Conservation (phyloP, 1,140 invertebrate genomes). For the Atta cephalotes region DNA sequence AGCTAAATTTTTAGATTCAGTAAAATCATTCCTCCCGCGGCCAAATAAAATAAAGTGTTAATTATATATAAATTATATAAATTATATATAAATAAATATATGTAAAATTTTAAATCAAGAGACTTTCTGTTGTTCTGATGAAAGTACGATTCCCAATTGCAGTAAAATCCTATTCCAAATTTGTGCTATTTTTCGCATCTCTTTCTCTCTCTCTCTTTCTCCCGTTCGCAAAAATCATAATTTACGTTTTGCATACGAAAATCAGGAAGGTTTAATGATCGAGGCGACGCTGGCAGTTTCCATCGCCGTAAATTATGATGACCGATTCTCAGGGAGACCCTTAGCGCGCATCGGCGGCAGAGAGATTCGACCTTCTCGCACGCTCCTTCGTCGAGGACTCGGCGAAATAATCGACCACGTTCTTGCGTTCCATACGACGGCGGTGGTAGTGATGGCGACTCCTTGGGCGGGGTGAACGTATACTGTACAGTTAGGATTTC, state of each 20-base stretch:
- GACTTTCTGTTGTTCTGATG: not conserved
- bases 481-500: conserved; percentile 82
- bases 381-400: conserved; percentile 65
- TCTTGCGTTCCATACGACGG: conserved; percentile 65
- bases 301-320: conserved; percentile 65
- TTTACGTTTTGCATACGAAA: not conserved
- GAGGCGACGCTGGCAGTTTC: conserved; percentile 38
- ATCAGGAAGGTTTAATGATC: conserved; percentile 6
- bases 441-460: conserved; percentile 57
- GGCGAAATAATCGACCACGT: conserved; percentile 75
- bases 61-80: too few species aligned
- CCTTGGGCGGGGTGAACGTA: conserved; percentile 79
- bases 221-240: not conserved
- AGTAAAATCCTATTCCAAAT: not conserved
- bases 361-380: conserved; percentile 69
- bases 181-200: not conserved
- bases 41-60: conserved; percentile 1
- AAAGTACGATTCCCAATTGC: not conserved
- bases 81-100: not conserved
- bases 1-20: too few species aligned
- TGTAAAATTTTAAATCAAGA: not conserved
- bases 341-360: conserved; percentile 39
- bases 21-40: too few species aligned
- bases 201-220: not conserved
- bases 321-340: conserved; percentile 62